phyloP scores from a whole-genome alignment of 1,140 invertebrate species.

The Psilanteris sp. region DNA sequence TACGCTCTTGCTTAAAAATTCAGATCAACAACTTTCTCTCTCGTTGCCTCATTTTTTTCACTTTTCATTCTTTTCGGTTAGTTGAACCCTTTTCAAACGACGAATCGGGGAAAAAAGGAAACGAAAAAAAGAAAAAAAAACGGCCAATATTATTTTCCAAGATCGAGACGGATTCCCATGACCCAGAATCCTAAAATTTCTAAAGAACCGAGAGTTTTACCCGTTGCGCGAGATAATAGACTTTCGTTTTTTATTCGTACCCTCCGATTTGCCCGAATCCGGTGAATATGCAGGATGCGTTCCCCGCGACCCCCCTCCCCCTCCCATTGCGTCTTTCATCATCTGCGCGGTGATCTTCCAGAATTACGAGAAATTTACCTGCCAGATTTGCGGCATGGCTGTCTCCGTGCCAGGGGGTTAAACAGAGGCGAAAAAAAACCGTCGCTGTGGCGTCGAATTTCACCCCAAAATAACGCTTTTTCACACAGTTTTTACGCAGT shows the following conservation, averaged over 20 bases:
- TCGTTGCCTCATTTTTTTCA: too few relatives aligned
- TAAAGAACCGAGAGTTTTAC: constrained; percentile 74
- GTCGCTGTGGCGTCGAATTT: constrained; percentile 73
- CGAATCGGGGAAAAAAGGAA: constrained; percentile 62
- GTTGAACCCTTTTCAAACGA: constrained; percentile 69
- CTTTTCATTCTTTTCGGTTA: too few relatives aligned
- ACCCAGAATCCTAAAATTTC: constrained; percentile 76
- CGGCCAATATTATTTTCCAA: constrained; percentile 76
- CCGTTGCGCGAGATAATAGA: constrained; percentile 71
- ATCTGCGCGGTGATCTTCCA: constrained; percentile 67
- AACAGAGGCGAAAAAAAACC: constrained; percentile 59
- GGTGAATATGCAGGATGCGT: constrained; percentile 79
- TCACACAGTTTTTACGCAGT: constrained; percentile 78
- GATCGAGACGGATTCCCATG: constrained; percentile 78
- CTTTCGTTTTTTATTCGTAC: constrained; percentile 65
- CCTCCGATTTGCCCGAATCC: constrained; percentile 72
- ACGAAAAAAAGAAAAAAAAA: constrained; percentile 52
- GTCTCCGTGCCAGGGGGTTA: constrained; percentile 65
- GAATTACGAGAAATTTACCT: constrained; percentile 77
- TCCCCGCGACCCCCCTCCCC: constrained; percentile 45
- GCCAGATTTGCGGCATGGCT: constrained; percentile 65
- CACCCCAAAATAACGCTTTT: constrained; percentile 80
- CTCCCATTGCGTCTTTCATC: constrained; percentile 57
- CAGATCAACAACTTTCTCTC: constrained; percentile 5
- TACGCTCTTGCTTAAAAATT: constrained; percentile 26